Evolutionary conservation across 2,113 vertebrate genomes (phyloP).

Genomic region (Tupaia chinensis): DNA sequence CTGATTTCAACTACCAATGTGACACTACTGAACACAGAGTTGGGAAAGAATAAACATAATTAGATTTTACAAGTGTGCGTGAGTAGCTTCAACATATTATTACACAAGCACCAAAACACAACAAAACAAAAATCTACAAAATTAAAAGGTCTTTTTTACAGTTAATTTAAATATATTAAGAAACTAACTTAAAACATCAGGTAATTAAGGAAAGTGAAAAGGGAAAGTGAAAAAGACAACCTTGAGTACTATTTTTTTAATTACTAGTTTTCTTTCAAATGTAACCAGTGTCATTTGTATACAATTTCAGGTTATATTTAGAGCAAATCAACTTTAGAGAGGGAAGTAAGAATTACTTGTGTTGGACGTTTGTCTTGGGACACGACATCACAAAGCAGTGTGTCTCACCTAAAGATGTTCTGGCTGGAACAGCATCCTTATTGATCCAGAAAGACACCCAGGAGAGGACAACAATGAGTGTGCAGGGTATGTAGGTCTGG

Average conservation of each 20-base stretch:
- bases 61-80: not conserved
- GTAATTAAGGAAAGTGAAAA: conserved; percentile 2
- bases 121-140: not conserved
- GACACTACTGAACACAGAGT: not conserved
- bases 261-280: not conserved
- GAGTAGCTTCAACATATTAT: not conserved
- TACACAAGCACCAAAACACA: not conserved
- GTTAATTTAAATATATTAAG: not conserved
- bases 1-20: not conserved
- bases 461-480: conserved; percentile 97
- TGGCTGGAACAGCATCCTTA: conserved; percentile 98
- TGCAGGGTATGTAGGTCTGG: conserved; percentile 99
- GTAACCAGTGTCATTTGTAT: not conserved
- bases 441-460: conserved; percentile 99
- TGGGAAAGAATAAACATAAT: not conserved
- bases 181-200: not conserved
- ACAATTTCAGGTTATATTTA: not conserved
- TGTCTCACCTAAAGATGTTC: conserved; percentile 95
- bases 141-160: not conserved
- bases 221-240: not conserved
- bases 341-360: not conserved
- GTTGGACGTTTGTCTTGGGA: not conserved
- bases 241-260: not conserved
- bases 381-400: not conserved
- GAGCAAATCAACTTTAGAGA: not conserved